phyloP scores from a whole-genome alignment of 2,888 invertebrate species.

The Xestia rhomboidea region DNA sequence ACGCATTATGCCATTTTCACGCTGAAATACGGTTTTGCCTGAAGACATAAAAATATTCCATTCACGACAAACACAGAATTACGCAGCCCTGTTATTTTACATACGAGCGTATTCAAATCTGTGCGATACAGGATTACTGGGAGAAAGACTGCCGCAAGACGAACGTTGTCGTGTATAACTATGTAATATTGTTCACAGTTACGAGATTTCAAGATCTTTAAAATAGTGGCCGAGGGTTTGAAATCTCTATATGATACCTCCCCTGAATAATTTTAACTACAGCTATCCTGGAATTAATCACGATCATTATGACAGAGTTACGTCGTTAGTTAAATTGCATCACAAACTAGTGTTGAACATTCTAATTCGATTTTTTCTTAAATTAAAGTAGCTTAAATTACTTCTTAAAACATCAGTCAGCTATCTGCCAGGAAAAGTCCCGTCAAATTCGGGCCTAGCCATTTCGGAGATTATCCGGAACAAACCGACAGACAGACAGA shows the following conservation, averaged over 20 bases:
- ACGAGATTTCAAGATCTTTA: background rate
- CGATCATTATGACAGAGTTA: background rate
- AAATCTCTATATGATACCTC: background rate
- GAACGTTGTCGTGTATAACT: background rate
- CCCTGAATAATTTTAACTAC: no score
- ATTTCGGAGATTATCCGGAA: no score
- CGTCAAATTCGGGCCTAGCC: no score
- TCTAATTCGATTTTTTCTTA: no score
- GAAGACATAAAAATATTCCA: conserved; percentile 32
- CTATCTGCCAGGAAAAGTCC: no score
- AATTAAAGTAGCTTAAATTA: no score
- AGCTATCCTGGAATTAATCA: background rate
- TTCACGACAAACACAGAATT: conserved; percentile 48
- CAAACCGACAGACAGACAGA: no score
- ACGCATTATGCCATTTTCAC: background rate
- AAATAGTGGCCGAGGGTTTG: background rate
- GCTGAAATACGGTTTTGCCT: background rate
- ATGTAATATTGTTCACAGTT: background rate
- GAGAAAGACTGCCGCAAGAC: background rate
- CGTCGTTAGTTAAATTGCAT: conserved; percentile 30
- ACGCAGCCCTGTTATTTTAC: conserved; percentile 18
- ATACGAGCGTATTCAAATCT: conserved; percentile 26
- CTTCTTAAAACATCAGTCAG: no score
- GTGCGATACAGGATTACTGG: conserved; percentile 11
- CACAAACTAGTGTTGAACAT: conserved; percentile 6